Evolutionary conservation across 2,797 vertebrate species (phyloP), one percentile per base, ranked within the genome.

Genomic region (Bradypus variegatus): DNA sequence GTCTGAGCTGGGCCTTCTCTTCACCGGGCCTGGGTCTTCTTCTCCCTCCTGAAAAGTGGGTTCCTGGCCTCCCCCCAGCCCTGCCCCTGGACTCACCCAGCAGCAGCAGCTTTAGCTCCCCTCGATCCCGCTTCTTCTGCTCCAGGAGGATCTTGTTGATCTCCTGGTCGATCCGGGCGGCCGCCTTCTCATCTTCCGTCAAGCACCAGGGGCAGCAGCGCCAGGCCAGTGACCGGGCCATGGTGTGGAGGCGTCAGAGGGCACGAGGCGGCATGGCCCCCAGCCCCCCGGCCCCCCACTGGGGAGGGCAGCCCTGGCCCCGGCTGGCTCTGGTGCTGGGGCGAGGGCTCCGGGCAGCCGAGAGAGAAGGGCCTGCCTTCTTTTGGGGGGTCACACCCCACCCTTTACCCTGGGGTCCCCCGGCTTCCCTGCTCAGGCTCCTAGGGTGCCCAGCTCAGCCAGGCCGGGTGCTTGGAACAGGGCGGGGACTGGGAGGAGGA

Each of bases 111-210:
- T 99, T 99, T 88, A 99, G 96, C 95, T 99, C 98, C 95, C 97
- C 96, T 6, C 98, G 97, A 5, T 98, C 97, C 62, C 98, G 98
- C 77, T 97, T 97, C 97, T 98, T 99, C 97, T 99, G 98, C 89
- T 98, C 97, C 94, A 98, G 97, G 23, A 99, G 98, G 83, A 98
- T 97, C 95, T 98, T 98, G 93, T 98, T 98, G 97, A 99, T 99
- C 97, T 99, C 98, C 38, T 98, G 97, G 97, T 99, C 98, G 91
- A 99, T 98, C 62, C 98, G 96, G 88, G 98, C 98, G 55, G 98
- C 98, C 62, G 98, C 97, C 97, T 98, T 99, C 97, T 98, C 98
- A 41, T 99, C 98, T 94, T 99, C 99, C 6, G 98, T 98, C 96
- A 99, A 97, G 97, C 98, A 98, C 97, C 98, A 98, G 96, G 98